These are phyloP conservation scores for Phengaris arion DNA, from an alignment of 2,888 invertebrate genomes.

Conservation along the genomic window DNA sequence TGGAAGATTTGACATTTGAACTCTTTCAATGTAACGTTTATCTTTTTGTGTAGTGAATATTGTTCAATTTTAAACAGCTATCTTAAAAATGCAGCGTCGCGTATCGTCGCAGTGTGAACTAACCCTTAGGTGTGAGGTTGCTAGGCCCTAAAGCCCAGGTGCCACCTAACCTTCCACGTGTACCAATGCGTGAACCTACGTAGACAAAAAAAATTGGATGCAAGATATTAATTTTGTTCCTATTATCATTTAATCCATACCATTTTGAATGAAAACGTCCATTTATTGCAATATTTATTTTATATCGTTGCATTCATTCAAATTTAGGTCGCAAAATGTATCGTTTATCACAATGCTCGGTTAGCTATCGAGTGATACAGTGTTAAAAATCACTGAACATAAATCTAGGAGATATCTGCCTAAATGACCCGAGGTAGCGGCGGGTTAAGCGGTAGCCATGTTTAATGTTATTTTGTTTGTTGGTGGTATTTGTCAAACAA, in stretches of 20 bases:
- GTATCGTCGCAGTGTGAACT: no score
- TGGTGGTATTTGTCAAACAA: conserved; percentile 46
- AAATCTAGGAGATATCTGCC: conserved; percentile 68
- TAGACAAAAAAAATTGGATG: no score
- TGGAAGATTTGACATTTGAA: no score
- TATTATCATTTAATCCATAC: not conserved
- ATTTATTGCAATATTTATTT: not conserved
- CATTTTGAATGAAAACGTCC: not conserved
- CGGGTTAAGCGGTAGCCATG: conserved; percentile 46
- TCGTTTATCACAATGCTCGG: conserved; percentile 56
- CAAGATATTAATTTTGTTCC: no score
- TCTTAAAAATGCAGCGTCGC: no score
- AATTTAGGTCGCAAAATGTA: conserved; percentile 42
- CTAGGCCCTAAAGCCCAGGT: no score
- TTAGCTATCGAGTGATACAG: conserved; percentile 55
- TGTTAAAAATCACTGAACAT: conserved; percentile 76
- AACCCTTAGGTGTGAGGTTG: no score
- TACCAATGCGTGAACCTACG: no score
- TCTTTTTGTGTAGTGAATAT: no score
- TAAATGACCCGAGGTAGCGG: conserved; percentile 62
- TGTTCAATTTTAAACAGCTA: no score
- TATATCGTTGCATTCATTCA: conserved; percentile 17
- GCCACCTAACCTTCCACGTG: no score
- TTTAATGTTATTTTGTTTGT: conserved; percentile 47
- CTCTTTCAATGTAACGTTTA: no score